Evolutionary conservation across 2,888 invertebrate genomes (phyloP).

Genomic region (Gisinianus flammeolus): DNA sequence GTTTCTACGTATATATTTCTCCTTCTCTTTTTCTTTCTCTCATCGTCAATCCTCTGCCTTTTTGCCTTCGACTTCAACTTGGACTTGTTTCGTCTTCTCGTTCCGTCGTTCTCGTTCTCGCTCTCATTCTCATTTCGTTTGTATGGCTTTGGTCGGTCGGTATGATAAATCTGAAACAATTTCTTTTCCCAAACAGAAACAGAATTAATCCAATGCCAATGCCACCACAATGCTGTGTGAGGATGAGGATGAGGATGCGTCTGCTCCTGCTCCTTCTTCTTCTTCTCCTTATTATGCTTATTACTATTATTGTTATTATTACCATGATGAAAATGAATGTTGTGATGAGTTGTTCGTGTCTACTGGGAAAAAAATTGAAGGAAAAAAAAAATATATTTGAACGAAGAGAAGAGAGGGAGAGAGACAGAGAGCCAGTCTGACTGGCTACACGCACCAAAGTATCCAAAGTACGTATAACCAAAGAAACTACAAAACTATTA

Average conservation of each 20-base stretch:
- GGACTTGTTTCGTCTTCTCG: not conserved
- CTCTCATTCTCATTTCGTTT: not conserved
- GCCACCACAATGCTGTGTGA: too few relatives aligned
- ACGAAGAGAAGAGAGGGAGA: not conserved
- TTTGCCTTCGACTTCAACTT: not conserved
- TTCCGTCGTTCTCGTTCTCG: not conserved
- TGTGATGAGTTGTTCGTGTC: not conserved
- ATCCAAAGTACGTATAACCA: too few relatives aligned
- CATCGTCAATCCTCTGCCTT: not conserved
- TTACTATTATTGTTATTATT: not conserved
- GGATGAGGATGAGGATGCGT: too few relatives aligned
- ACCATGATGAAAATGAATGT: not conserved
- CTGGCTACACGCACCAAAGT: slow-evolving; percentile 18
- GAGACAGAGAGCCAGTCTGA: slow-evolving; percentile 24
- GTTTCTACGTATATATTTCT: too few relatives aligned
- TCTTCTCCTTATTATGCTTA: too few relatives aligned
- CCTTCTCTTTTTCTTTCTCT: not conserved
- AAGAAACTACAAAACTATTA: too few relatives aligned
- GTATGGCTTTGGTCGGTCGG: not conserved
- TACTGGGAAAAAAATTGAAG: not conserved
- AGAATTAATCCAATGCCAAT: not conserved
- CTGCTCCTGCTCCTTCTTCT: too few relatives aligned
- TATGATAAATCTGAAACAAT: slow-evolving; percentile 9
- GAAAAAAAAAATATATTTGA: not conserved
- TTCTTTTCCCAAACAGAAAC: not conserved